A percentile compares a stretch with the other conserved stretches of the same genome.
These are phyloP conservation scores for Aphis craccivora DNA, from an alignment of 1,140 invertebrate genomes.

Conservation along the genomic window DNA sequence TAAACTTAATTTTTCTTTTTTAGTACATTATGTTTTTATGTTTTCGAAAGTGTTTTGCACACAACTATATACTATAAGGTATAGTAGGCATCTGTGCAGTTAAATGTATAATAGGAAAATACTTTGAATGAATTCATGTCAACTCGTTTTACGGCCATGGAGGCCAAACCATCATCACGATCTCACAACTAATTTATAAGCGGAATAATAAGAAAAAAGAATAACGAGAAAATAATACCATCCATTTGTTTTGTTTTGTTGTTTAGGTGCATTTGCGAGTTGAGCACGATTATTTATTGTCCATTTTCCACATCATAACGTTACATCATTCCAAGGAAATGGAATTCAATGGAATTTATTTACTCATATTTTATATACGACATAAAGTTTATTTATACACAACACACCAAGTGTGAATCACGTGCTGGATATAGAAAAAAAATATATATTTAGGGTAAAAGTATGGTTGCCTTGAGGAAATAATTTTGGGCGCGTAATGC, in stretches of 20 bases:
- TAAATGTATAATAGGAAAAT: constrained; percentile 19
- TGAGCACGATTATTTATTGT: constrained; percentile 35
- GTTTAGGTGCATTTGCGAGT: neutral
- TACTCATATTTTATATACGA: neutral
- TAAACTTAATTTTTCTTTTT: neutral
- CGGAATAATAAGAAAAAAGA: neutral
- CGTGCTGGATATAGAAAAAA: neutral
- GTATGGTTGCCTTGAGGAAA: constrained; percentile 22
- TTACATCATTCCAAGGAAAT: constrained; percentile 20
- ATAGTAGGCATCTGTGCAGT: neutral
- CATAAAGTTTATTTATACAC: constrained; percentile 16
- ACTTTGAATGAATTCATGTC: constrained; percentile 1
- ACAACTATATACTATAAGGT: neutral
- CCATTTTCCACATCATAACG: neutral
- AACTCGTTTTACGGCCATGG: neutral
- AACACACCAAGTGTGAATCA: neutral
- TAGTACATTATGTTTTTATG: neutral
- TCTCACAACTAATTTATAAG: constrained; percentile 16
- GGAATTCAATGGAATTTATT: constrained; percentile 12
- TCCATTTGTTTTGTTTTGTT: constrained; percentile 7
- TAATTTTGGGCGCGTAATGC: constrained; percentile 40
- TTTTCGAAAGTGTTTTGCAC: neutral
- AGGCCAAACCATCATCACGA: constrained; percentile 6
- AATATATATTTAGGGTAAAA: constrained; percentile 16
- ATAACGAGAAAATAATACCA: constrained; percentile 37